Base-by-base conservation (phyloP, 2,113 vertebrate species). In the Clinocottus analis region DNA sequence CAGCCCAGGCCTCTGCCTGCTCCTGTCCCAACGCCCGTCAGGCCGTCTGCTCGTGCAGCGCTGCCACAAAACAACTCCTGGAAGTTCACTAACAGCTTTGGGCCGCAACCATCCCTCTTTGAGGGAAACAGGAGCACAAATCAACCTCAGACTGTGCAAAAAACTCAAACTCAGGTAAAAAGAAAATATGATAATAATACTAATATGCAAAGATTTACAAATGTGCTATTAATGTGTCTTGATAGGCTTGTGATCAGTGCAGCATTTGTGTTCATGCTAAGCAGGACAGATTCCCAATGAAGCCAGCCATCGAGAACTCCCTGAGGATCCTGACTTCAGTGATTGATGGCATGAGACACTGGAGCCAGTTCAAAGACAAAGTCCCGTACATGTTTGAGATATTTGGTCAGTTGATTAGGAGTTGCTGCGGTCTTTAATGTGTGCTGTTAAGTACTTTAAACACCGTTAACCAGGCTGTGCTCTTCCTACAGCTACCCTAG, bases 271-370 rank as follows among this genome's bases (percentile, higher is more conserved):
- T 66, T 23, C 60, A 21, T 87, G 51, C 58, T 85, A 77, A 96
- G 94, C 5, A 64, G 58, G 72, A 89, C 80, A 49, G 35, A 11
- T 72, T 56, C 87, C 90, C 92, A 51, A 66, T 90, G 31, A 96
- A 95, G 88, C 63, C 91, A 43, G 92, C 91, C 39, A 81, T 84
- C 47, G 96, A 95, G 65, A 95, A 91, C 90, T 96, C 96, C 51
- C 89, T 99, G 83, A 94, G 97, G 84, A 95, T 99, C 85, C 62
- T 99, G 87, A 96, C 96, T 77, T 93, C 95, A 74, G 95, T 96
- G 76, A 97, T 98, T 77, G 94, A 95, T 79, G 97, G 97, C 67
- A 94, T 98, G 96, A 98, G 91, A 90, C 95, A 97, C 89, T 99
- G 98, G 98, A 94, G 93, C 87, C 95, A 96, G 79, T 97, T 95